phyloP scores from a whole-genome alignment of 2,888 invertebrate genomes.

The Thymelicus sylvestris region DNA sequence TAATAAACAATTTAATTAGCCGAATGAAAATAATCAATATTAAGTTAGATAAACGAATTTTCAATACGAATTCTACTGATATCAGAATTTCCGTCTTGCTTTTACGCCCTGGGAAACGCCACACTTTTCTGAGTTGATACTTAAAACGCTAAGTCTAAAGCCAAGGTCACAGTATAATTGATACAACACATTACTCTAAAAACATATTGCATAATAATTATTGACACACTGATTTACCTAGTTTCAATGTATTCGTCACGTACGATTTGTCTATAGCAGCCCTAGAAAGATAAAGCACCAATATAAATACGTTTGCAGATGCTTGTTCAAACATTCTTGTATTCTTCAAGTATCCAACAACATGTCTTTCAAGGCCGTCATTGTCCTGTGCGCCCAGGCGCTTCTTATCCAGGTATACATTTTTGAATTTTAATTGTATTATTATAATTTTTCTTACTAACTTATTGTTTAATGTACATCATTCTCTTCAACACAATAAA shows the following conservation, averaged over 20 bases:
- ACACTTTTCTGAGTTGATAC: not conserved
- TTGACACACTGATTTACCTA: conserved; percentile 1
- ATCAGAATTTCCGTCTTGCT: too few species aligned
- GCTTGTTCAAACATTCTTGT: not conserved
- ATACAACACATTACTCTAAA: not conserved
- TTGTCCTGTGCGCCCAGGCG: conserved; percentile 50
- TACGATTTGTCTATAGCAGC: not conserved
- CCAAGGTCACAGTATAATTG: not conserved
- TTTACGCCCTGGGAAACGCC: not conserved
- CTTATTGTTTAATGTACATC: too few species aligned
- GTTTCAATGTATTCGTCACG: conserved; percentile 1
- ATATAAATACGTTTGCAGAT: not conserved
- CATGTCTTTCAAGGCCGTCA: conserved; percentile 51
- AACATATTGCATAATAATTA: conserved; percentile 6
- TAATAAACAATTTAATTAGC: too few species aligned
- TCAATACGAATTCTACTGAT: too few species aligned
- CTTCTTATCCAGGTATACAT: conserved; percentile 51
- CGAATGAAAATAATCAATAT: too few species aligned
- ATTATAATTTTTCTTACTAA: too few species aligned
- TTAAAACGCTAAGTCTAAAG: not conserved
- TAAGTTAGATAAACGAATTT: too few species aligned
- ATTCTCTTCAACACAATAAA: too few species aligned
- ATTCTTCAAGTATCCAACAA: conserved; percentile 16
- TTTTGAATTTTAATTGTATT: not conserved
- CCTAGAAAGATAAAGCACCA: not conserved